Base-by-base conservation (phyloP, 2,888 invertebrate species). In the Drosophila fungiperda region DNA sequence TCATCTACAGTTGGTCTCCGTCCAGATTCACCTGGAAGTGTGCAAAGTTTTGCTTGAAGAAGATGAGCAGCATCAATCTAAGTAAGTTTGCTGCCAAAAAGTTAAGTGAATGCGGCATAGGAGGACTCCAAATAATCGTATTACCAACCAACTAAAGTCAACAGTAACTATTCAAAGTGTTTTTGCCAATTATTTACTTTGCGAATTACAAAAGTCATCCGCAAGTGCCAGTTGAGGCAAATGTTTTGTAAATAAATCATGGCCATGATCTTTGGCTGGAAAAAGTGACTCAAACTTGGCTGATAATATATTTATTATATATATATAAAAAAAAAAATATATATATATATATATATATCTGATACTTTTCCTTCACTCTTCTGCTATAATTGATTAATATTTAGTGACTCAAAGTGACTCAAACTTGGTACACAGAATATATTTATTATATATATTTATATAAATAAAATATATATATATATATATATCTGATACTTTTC, bases 51-150 rank as follows among this genome's bases (percentile, higher is more conserved):
- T 55, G 38, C 82, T 70, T 65, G 66, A 82, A 80, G 83, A 83
- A 80, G 83, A 83, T 86, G 76, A 88, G 76, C 87, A 77, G 73
- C 87, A 83, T 82, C 80, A 89, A 83, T 80, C 87, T 67, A 29
- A 29, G 59, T 45, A 63, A 68, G 71, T 68, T 80, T 80, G 68
- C 67, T 58, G 60, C 40, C 52, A 45, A 67, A 82, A 83, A 77
- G 69, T 86, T 80, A 61, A 62, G 58, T 23, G 29, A 65, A 20
- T 26, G 12, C 8, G 20, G 12, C 23, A n/a, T n/a, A 32, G 50
- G 17, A 50, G n/a, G 29, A 42, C 50, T 62, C 59, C 33, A 59
- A 38, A 38, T 55, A 52, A 52, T 32, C 57, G 40, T 17, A 45
- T 48, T 59, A 53, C 57, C 29, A 48, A 29, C 26, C 3, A 26